Conservation (phyloP, 2,888 invertebrate genomes). For the Prosapia bicincta region DNA sequence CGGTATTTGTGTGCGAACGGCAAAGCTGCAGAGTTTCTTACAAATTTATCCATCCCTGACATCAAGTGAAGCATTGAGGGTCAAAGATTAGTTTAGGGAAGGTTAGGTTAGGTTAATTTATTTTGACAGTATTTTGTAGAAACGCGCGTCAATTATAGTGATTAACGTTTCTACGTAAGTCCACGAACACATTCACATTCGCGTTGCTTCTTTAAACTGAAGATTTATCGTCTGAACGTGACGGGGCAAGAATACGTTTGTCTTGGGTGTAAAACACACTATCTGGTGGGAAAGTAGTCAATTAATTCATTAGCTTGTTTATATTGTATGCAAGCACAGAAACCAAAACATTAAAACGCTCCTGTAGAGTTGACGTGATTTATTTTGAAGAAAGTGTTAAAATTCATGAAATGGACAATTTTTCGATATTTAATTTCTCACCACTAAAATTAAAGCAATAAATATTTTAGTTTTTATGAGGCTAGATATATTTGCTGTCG, state of each 20-base stretch:
- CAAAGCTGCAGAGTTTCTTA: background rate
- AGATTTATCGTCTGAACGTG: background rate
- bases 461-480: too few species aligned
- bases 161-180: background rate
- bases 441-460: too few species aligned
- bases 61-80: background rate
- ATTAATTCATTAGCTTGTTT: too few species aligned
- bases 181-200: background rate
- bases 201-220: background rate
- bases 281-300: too few species aligned
- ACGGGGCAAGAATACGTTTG: background rate
- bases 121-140: background rate
- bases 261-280: background rate
- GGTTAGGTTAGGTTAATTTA: background rate
- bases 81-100: background rate
- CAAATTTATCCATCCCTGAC: background rate
- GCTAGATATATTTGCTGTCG: too few species aligned
- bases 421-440: too few species aligned
- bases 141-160: background rate
- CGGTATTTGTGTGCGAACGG: background rate
- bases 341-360: too few species aligned
- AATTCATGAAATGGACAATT: too few species aligned
- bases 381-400: too few species aligned
- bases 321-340: too few species aligned
- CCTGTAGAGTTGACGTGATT: too few species aligned